phyloP scores from a whole-genome alignment of 1,140 invertebrate species.

The Sesamia nonagrioides region DNA sequence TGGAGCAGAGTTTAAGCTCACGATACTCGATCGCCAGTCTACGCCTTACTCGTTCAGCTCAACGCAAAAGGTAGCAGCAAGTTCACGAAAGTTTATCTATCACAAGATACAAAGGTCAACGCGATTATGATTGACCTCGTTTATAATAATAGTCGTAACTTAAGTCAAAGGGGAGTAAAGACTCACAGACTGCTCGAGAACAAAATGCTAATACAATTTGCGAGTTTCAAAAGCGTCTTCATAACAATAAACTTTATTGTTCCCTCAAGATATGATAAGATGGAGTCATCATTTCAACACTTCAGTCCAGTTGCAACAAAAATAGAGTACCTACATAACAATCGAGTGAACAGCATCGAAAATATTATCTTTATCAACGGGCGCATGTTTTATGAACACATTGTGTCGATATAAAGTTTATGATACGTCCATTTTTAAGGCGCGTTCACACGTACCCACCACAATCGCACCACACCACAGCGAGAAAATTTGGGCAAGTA shows the following conservation, averaged over 20 bases:
- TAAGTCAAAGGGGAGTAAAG: neutral
- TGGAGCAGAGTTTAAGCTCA: constrained; percentile 8
- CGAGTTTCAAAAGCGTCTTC: neutral
- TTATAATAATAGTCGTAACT: constrained; percentile 3
- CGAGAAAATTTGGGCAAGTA: too few relatives aligned
- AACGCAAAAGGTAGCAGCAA: constrained; percentile 17
- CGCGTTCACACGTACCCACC: too few relatives aligned
- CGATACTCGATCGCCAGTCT: constrained; percentile 20
- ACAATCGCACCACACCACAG: too few relatives aligned
- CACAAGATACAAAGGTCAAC: constrained; percentile 15
- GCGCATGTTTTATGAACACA: constrained; percentile 48
- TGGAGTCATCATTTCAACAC: neutral
- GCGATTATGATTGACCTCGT: constrained; percentile 26
- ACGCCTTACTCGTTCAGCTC: neutral
- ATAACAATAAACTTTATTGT: constrained; percentile 2
- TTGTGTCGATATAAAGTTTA: constrained; percentile 58
- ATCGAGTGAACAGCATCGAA: neutral
- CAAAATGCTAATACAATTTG: constrained; percentile 1
- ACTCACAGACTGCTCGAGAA: neutral
- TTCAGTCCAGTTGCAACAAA: constrained; percentile 16
- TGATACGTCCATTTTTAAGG: constrained; percentile 42
- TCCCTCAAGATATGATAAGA: neutral
- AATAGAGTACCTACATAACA: neutral
- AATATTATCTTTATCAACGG: constrained; percentile 54
- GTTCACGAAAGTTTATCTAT: constrained; percentile 33